Evolutionary conservation across 2,888 invertebrate species (phyloP).

Genomic region (Ischnura elegans): DNA sequence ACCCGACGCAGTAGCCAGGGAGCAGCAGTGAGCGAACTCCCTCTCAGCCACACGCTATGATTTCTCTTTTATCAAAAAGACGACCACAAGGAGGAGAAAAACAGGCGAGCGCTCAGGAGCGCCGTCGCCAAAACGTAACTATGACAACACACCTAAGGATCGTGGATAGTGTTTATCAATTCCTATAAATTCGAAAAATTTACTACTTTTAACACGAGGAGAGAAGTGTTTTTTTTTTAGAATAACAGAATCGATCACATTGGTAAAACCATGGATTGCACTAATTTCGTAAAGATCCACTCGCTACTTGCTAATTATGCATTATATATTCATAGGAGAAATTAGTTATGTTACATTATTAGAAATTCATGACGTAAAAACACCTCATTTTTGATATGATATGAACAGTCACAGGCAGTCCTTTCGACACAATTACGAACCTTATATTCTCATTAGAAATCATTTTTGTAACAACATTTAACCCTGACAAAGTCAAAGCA

Average conservation of each 20-base stretch:
- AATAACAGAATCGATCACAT: constrained; percentile 52
- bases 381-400: constrained; percentile 50
- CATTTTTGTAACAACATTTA: constrained; percentile 1
- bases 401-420: constrained; percentile 61
- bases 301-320: constrained; percentile 5
- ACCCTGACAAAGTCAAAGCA: constrained; percentile 30
- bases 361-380: constrained; percentile 15
- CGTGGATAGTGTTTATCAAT: not conserved
- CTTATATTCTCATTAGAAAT: not conserved
- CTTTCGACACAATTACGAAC: not conserved
- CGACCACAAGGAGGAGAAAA: not conserved
- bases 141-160: not conserved
- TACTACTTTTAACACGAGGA: constrained; percentile 15
- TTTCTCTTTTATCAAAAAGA: constrained; percentile 24
- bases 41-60: not conserved
- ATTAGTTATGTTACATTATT: constrained; percentile 28
- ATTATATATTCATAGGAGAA: not conserved
- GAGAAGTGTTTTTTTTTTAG: constrained; percentile 58
- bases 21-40: not conserved
- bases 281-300: constrained; percentile 41
- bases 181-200: constrained; percentile 25
- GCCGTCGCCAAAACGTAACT: not conserved
- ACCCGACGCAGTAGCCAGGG: not conserved
- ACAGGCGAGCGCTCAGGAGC: not conserved
- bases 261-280: constrained; percentile 45